Conservation (phyloP, 2,797 vertebrate species). For the Enteromius radiatus region DNA sequence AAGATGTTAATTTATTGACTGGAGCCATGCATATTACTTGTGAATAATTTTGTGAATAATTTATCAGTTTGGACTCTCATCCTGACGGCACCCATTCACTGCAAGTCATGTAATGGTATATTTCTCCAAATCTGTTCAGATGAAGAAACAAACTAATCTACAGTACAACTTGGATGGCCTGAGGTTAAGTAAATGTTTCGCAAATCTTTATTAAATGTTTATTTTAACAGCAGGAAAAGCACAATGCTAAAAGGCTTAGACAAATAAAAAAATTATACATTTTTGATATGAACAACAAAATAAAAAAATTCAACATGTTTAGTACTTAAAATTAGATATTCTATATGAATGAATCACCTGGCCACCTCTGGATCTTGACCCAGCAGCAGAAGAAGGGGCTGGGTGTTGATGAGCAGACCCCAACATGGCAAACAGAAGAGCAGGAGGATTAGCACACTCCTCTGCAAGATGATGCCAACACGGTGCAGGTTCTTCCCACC, state of each 20-base stretch:
- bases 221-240: background rate
- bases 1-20: background rate
- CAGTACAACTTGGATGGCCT: background rate
- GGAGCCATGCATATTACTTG: background rate
- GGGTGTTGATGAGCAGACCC: conserved; percentile 87
- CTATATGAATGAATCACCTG: conserved; percentile 72
- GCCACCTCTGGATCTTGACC: conserved; percentile 83
- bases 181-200: background rate
- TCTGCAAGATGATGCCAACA: conserved; percentile 89
- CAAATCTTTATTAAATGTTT: background rate
- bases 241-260: background rate
- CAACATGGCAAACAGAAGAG: conserved; percentile 93
- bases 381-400: conserved; percentile 81
- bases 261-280: no score
- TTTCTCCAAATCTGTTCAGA: background rate
- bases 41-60: background rate
- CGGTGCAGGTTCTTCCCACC: conserved; percentile 86
- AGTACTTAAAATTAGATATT: background rate
- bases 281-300: background rate
- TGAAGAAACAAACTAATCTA: background rate
- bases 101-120: background rate
- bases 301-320: background rate
- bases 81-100: no score
- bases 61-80: background rate
- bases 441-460: conserved; percentile 82